Base-by-base conservation (phyloP, 2,888 invertebrate species). In the Chrysolina americana region DNA sequence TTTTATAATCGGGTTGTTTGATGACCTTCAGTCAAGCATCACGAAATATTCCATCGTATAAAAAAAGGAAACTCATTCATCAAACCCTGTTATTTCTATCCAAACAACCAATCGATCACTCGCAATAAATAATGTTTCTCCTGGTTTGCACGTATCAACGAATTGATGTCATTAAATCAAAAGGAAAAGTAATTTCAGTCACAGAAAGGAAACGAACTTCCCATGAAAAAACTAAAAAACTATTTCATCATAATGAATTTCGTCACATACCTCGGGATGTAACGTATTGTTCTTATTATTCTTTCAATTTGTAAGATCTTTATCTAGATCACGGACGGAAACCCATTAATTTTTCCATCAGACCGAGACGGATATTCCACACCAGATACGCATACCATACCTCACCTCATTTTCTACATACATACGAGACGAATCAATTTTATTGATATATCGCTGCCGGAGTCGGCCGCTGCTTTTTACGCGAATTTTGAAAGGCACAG, bases 331-430 rank as follows among this genome's bases (percentile, higher is more conserved):
- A 53, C 15, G 68, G 53, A 53, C 50, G 53, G 53, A 19, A 41
- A 68, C 48, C 41, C 41, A 68, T 68, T 53, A 66, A 50, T 66
- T 50, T 28, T 41, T 19, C 41, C 28, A 68, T 41, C 53, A 19
- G 68, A 68, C 41, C 68, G 68, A 53, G 36, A 53, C 36, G 28
- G 19, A 68, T 36, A 53, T 59, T 59, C 28, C 59, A 59, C 59
- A 59, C 59, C 59, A 28, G 9, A 53, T 28, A 23, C 59, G 28
- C 28, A 59, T 59, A 59, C 36, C 59, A 59, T 15, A n/a, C 28
- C 11, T 28, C 11, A 23, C 17, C n/a, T 59, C 59, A 1, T 36
- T 36, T 36, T 28, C 28, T 28, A 53, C 53, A 53, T 53, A 53
- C 53, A 9, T 53, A 53, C 53, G 10, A 19, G 53, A 19, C 19